A percentile compares a stretch with the other conserved stretches of the same genome.
phyloP scores from a whole-genome alignment of 2,113 vertebrate species.

The Hippolais icterina region DNA sequence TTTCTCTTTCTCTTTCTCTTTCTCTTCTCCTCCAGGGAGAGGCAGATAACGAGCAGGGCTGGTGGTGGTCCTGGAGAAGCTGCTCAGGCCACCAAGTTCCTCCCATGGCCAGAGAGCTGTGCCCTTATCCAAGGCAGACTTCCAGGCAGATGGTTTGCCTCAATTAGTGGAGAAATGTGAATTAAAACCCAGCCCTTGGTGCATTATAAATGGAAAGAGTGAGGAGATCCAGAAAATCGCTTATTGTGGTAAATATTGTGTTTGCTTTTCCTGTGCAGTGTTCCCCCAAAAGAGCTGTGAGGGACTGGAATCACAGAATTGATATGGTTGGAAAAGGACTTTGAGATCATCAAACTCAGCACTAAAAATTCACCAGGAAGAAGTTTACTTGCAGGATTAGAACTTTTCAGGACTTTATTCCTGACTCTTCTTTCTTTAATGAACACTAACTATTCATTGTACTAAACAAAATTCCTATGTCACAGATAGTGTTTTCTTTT shows the following conservation, averaged over 20 bases:
- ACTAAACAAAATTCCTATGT: not conserved
- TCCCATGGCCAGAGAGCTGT: not conserved
- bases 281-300: not conserved
- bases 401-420: not conserved
- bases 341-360: not conserved
- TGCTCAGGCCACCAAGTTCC: not conserved
- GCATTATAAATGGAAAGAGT: not conserved
- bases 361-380: not conserved
- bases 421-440: not conserved
- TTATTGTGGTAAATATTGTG: not conserved
- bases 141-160: not conserved
- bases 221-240: not conserved
- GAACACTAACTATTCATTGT: not conserved
- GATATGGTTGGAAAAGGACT: not conserved
- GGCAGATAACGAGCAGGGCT: not conserved
- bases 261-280: not conserved
- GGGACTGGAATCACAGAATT: not conserved
- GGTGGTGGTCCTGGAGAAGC: not conserved
- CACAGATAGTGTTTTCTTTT: not conserved
- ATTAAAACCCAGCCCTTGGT: not conserved
- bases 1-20: too few species aligned
- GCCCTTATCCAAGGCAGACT: not conserved
- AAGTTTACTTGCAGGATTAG: not conserved
- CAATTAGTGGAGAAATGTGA: not conserved
- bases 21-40: not conserved